Conservation (phyloP, 1,140 invertebrate genomes). For the Cydia splendana region DNA sequence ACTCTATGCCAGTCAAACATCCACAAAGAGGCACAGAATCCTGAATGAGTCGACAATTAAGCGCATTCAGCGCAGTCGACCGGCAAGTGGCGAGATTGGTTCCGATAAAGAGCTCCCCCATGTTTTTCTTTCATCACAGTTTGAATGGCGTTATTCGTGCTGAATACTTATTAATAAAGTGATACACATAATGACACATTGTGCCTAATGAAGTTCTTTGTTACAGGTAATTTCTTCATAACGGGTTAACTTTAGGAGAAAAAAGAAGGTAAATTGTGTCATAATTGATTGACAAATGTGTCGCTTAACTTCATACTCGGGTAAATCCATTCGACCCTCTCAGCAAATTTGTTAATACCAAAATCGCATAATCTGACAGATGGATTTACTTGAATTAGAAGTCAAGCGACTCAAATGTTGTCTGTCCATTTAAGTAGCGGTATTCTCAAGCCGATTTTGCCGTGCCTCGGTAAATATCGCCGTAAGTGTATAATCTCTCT, state of each 20-base stretch:
- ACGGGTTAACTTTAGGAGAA: background rate
- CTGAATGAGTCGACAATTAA: slow-evolving; percentile 78
- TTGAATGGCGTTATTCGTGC: slow-evolving; percentile 71
- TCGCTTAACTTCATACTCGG: no score
- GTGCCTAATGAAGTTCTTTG: slow-evolving; percentile 51
- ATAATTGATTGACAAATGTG: no score
- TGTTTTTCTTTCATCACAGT: slow-evolving; percentile 78
- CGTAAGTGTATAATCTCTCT: no score
- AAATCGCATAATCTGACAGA: no score
- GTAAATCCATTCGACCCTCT: no score
- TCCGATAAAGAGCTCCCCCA: slow-evolving; percentile 77
- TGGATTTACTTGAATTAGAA: no score
- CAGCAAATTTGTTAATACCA: no score
- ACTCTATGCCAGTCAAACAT: background rate
- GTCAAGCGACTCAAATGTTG: no score
- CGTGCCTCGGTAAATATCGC: no score
- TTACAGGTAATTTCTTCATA: slow-evolving; percentile 48
- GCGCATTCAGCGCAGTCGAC: slow-evolving; percentile 65
- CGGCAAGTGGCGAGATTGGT: slow-evolving; percentile 76
- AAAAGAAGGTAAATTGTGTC: background rate
- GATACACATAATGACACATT: slow-evolving; percentile 38
- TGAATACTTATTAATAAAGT: slow-evolving; percentile 14
- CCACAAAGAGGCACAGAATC: slow-evolving; percentile 63
- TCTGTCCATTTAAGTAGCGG: no score
- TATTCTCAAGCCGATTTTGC: no score